Percentiles rank a stretch among this genome's conserved stretches.
Conservation (phyloP, 2,797 vertebrate genomes). For the Coilia nasus region DNA sequence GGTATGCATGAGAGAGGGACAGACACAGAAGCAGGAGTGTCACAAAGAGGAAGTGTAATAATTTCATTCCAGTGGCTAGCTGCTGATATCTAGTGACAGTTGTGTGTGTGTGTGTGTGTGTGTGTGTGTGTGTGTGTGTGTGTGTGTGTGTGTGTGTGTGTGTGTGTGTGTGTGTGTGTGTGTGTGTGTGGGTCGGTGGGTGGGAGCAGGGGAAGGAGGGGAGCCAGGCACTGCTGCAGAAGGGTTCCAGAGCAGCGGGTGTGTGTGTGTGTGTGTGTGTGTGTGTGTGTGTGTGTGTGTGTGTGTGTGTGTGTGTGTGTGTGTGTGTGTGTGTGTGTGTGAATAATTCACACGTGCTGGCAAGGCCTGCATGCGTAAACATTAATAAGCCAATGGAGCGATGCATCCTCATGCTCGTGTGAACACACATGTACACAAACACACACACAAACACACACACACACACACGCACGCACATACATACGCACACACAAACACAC, state of each 20-base stretch:
- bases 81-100: conserved; percentile 25
- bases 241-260: not conserved
- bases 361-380: conserved; percentile 36
- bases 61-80: conserved; percentile 13
- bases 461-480: not conserved
- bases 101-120: not conserved
- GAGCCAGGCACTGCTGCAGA: not conserved
- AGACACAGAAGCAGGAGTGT: not conserved
- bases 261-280: conserved; percentile 3
- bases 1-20: conserved; percentile 28
- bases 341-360: conserved; percentile 46
- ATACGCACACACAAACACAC: not conserved
- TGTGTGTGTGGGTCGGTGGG: not conserved
- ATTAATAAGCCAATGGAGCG: conserved; percentile 39
- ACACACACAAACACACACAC: not conserved
- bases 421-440: conserved; percentile 25
- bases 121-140: not conserved
- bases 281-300: conserved; percentile 17
- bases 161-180: conserved; percentile 24
- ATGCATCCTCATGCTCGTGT: conserved; percentile 42
- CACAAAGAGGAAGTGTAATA: not conserved
- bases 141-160: conserved; percentile 27
- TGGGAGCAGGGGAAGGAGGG: not conserved
- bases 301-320: not conserved
- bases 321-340: conserved; percentile 25